Evolutionary conservation across 1,140 invertebrate genomes (phyloP).

Genomic region (Macrobrachium rosenbergii): DNA sequence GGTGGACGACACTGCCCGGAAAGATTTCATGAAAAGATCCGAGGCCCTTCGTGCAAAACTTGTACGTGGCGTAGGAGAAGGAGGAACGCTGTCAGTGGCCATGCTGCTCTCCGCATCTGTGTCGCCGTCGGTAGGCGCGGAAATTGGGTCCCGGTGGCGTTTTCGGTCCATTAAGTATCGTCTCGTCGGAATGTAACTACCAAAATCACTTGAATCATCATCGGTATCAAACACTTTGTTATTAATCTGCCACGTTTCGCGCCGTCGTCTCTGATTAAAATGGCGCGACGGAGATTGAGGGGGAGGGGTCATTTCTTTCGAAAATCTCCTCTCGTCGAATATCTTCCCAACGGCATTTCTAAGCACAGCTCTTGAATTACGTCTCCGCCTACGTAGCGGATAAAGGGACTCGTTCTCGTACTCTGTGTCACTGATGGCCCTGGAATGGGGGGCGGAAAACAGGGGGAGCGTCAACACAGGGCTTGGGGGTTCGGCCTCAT

Average conservation of each 20-base stretch:
- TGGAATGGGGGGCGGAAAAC: background rate
- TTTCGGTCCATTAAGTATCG: background rate
- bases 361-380: slow-evolving; percentile 35
- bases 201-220: slow-evolving; percentile 16
- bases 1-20: slow-evolving; percentile 40
- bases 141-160: background rate
- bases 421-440: slow-evolving; percentile 22
- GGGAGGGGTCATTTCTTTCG: background rate
- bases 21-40: slow-evolving; percentile 47
- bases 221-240: slow-evolving; percentile 7
- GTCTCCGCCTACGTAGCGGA: background rate
- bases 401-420: background rate
- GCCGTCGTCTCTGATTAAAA: background rate
- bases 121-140: slow-evolving; percentile 6
- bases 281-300: background rate
- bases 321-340: slow-evolving; percentile 15
- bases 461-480: slow-evolving; percentile 20
- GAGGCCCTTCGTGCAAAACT: slow-evolving; percentile 36
- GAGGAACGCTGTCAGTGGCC: background rate
- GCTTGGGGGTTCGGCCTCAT: slow-evolving; percentile 45
- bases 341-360: slow-evolving; percentile 49
- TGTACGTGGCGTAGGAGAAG: slow-evolving; percentile 18
- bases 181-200: background rate
- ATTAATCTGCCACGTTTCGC: background rate
- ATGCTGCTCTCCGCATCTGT: slow-evolving; percentile 14